Conservation (phyloP, 1,140 invertebrate genomes). For the Pentalonia nigronervosa region DNA sequence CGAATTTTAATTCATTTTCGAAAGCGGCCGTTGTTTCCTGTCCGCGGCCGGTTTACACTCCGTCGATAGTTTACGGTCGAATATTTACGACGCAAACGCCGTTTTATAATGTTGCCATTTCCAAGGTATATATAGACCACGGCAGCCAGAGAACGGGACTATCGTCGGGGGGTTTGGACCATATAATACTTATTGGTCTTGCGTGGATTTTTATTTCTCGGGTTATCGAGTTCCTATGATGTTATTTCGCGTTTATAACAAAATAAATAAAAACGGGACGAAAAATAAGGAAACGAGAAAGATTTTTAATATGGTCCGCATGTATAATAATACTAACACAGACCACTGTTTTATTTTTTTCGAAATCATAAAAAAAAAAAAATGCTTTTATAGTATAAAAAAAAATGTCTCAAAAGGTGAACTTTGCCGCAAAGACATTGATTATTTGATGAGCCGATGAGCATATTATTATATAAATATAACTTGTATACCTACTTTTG, state of each 20-base stretch:
- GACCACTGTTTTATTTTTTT: not conserved
- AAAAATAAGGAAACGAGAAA: not conserved
- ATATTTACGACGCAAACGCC: conserved; percentile 44
- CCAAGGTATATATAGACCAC: not conserved
- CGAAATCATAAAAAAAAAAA: too few relatives aligned
- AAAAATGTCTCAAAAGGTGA: too few relatives aligned
- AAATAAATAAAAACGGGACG: not conserved
- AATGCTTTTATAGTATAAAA: not conserved
- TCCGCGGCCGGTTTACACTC: conserved; percentile 43
- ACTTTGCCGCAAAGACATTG: not conserved
- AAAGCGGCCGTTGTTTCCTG: conserved; percentile 53
- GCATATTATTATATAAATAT: not conserved
- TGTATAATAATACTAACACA: not conserved
- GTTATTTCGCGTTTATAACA: not conserved
- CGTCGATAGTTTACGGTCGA: conserved; percentile 38
- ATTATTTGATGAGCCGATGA: not conserved
- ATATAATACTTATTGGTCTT: not conserved
- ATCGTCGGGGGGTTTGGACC: not conserved
- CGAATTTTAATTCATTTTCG: conserved; percentile 54
- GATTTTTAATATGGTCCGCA: not conserved
- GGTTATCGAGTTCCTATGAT: conserved; percentile 12
- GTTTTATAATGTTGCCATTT: conserved; percentile 43
- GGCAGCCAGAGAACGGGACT: not conserved
- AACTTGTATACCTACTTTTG: not conserved
- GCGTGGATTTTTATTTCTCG: conserved; percentile 15